These are phyloP conservation scores for Ostrea denselamellosa DNA, from an alignment of 1,140 invertebrate genomes.

Conservation along the genomic window DNA sequence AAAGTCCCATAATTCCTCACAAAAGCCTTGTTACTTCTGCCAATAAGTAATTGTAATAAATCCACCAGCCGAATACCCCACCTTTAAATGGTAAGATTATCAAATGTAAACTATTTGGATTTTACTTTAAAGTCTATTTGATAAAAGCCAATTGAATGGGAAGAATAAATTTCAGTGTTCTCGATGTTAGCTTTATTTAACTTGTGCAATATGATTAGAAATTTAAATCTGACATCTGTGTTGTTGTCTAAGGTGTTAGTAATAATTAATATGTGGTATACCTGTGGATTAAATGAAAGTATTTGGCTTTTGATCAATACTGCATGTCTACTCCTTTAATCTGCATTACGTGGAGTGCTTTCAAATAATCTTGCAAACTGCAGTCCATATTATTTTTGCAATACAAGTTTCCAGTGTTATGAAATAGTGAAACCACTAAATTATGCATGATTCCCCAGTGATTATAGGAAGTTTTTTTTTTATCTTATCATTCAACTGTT, in stretches of 20 bases:
- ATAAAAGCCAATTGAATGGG: constrained; percentile 25
- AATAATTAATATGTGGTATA: constrained; percentile 29
- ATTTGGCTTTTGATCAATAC: constrained; percentile 29
- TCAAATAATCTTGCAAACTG: neutral
- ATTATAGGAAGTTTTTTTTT: neutral
- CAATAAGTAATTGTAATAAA: constrained; percentile 40
- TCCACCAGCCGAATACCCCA: constrained; percentile 11
- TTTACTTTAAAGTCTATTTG: constrained; percentile 40
- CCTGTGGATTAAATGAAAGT: neutral
- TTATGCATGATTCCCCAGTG: neutral
- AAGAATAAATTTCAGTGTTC: neutral
- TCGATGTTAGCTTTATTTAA: constrained; percentile 23
- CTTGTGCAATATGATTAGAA: constrained; percentile 38
- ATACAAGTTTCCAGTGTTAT: neutral
- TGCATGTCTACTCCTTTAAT: constrained; percentile 8
- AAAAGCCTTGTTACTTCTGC: constrained; percentile 34
- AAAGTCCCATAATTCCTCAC: constrained; percentile 37
- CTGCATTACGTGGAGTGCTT: constrained; percentile 9
- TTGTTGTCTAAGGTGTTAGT: neutral
- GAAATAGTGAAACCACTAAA: neutral
- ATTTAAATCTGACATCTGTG: constrained; percentile 13
- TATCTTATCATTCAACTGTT: constrained; percentile 6
- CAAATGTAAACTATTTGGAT: constrained; percentile 40
- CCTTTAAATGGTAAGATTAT: constrained; percentile 36
- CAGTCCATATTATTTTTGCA: constrained; percentile 5